A percentile compares a stretch with the other conserved stretches of the same genome.
These are phyloP conservation scores for Contarinia nasturtii DNA, from an alignment of 1,140 invertebrate species.

Conservation along the genomic window DNA sequence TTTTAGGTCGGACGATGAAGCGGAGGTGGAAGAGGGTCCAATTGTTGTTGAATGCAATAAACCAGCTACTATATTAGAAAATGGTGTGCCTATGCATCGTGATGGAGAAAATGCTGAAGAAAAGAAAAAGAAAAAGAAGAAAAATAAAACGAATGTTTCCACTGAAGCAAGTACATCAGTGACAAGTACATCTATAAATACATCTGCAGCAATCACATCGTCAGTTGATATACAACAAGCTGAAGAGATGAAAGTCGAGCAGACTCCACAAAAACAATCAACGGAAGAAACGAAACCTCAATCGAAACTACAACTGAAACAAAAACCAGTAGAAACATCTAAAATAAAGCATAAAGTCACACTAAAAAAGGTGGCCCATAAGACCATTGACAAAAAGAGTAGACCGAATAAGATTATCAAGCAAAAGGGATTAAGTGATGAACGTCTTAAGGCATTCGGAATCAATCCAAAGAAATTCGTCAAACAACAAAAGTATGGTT, in stretches of 20 bases:
- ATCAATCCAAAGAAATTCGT: conserved; percentile 76
- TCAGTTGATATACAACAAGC: conserved; percentile 1
- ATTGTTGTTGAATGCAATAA: conserved; percentile 3
- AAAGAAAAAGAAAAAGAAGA: conserved; percentile 12
- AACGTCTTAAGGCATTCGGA: conserved; percentile 70
- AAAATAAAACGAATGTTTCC: conserved; percentile 1
- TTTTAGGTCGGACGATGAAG: conserved; percentile 17
- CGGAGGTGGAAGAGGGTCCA: conserved; percentile 3
- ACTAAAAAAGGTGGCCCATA: background rate
- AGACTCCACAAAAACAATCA: background rate
- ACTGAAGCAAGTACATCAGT: background rate
- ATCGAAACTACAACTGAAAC: background rate
- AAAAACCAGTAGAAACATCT: background rate
- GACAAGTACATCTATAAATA: too few relatives aligned
- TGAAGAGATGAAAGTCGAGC: conserved; percentile 1
- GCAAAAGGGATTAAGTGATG: conserved; percentile 28
- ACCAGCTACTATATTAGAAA: conserved; percentile 9
- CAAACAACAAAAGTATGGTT: conserved; percentile 18
- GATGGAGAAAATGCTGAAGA: conserved; percentile 14
- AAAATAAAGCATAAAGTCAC: background rate
- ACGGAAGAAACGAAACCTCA: background rate
- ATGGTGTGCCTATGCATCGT: conserved; percentile 8
- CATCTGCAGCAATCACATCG: background rate
- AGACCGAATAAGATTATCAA: conserved; percentile 6
- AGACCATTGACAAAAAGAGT: background rate